phyloP scores from a whole-genome alignment of 2,888 invertebrate species.

The Drosophila differens region DNA sequence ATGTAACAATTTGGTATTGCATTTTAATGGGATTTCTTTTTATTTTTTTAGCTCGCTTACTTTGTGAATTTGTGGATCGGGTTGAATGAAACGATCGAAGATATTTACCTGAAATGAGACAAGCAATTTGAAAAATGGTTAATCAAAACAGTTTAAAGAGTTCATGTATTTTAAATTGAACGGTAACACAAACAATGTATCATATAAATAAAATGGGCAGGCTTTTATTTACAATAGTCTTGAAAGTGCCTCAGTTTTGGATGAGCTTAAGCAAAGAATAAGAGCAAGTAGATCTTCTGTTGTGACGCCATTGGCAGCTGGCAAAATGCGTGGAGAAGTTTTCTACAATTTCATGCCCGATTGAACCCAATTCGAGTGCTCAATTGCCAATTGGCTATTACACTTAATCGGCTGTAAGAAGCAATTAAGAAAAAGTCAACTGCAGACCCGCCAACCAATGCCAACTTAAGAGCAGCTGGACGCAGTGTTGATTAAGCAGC shows the following conservation, averaged over 20 bases:
- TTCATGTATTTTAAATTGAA: background rate
- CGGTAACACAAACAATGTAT: background rate
- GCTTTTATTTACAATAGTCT: background rate
- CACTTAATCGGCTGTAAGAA: constrained; percentile 68
- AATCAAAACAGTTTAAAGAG: background rate
- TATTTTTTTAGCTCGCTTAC: constrained; percentile 20
- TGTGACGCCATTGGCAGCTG: constrained; percentile 21
- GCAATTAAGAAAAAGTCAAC: constrained; percentile 76
- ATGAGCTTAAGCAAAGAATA: background rate
- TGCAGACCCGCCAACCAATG: constrained; percentile 61
- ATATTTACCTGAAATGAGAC: constrained; percentile 64
- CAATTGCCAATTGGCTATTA: constrained; percentile 42
- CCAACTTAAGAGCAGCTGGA: constrained; percentile 37
- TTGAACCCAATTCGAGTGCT: constrained; percentile 47
- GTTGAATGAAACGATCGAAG: background rate
- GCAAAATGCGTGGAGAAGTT: constrained; percentile 9
- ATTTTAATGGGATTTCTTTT: constrained; percentile 19
- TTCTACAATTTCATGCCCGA: constrained; percentile 66
- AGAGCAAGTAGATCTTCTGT: background rate
- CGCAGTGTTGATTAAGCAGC: constrained; percentile 74
- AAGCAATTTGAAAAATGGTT: constrained; percentile 16
- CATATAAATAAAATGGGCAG: rapidly evolving
- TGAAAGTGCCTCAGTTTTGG: background rate
- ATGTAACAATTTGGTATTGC: constrained; percentile 12
- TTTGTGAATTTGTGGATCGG: background rate